Evolutionary conservation across 2,113 vertebrate species (phyloP).

Genomic region (Sinocyclocheilus grahami): DNA sequence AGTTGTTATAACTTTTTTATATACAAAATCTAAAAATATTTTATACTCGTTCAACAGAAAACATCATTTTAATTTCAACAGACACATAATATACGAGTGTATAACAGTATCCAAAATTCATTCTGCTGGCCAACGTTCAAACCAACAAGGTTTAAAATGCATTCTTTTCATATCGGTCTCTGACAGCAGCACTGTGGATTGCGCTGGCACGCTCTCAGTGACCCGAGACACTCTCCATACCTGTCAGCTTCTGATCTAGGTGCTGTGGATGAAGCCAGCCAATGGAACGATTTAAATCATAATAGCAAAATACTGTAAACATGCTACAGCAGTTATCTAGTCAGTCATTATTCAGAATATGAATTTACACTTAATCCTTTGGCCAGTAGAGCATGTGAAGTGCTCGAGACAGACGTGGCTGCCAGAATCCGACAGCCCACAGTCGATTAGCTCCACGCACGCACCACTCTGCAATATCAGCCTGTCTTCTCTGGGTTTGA

Average conservation of each 20-base stretch:
- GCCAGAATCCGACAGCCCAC: not conserved
- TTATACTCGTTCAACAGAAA: not conserved
- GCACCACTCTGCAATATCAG: not conserved
- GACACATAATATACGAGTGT: not conserved
- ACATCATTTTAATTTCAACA: not conserved
- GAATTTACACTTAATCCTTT: slow-evolving; percentile 32
- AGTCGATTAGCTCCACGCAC: not conserved
- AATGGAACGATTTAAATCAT: not conserved
- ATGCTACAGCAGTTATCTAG: slow-evolving; percentile 7
- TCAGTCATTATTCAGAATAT: slow-evolving; percentile 11
- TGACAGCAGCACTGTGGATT: slow-evolving; percentile 4
- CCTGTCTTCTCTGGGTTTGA: slow-evolving; percentile 8
- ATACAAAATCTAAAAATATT: not conserved
- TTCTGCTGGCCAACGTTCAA: not conserved
- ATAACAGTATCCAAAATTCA: not conserved
- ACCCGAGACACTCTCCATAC: not conserved
- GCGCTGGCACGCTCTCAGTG: not conserved
- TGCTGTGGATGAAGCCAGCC: not conserved
- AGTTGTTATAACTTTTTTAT: not conserved
- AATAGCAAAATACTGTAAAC: not conserved
- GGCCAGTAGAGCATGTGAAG: slow-evolving; percentile 4
- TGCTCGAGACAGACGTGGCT: not conserved
- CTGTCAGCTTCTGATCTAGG: not conserved
- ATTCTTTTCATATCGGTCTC: slow-evolving; percentile 21
- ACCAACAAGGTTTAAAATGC: slow-evolving; percentile 18